Conservation (phyloP, 2,888 invertebrate species). For the Petrolisthes cinctipes region DNA sequence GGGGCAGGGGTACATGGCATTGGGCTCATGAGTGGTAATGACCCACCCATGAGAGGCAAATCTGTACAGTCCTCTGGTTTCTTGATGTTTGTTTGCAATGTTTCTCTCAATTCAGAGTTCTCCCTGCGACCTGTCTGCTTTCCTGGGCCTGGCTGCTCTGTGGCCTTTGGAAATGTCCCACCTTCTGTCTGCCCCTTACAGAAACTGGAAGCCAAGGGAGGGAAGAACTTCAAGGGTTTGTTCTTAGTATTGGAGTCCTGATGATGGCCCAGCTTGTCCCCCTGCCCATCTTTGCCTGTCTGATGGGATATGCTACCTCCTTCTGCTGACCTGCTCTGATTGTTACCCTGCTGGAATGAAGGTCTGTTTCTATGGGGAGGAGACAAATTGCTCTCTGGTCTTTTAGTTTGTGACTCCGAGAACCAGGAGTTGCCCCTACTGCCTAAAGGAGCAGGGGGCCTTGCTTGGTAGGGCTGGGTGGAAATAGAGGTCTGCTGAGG, state of each 20-base stretch:
- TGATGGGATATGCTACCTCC: background rate
- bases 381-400: background rate
- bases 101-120: background rate
- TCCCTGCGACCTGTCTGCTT: background rate
- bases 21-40: slow-evolving; percentile 61
- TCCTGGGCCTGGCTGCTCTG: background rate
- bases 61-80: slow-evolving; percentile 27
- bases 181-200: slow-evolving; percentile 34
- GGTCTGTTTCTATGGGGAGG: background rate
- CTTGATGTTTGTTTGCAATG: background rate
- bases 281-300: background rate
- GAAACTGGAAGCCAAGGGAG: slow-evolving; percentile 37
- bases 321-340: background rate
- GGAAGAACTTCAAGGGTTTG: slow-evolving; percentile 32
- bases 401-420: background rate
- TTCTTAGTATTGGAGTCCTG: background rate
- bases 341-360: background rate
- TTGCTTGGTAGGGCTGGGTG: background rate
- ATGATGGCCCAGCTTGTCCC: background rate
- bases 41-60: slow-evolving; percentile 34
- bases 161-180: background rate
- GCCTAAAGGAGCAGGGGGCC: background rate
- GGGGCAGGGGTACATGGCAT: slow-evolving; percentile 63
- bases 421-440: background rate
- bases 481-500: background rate